These are phyloP conservation scores for Melanostoma scalare DNA, from an alignment of 2,888 invertebrate genomes.

Conservation along the genomic window DNA sequence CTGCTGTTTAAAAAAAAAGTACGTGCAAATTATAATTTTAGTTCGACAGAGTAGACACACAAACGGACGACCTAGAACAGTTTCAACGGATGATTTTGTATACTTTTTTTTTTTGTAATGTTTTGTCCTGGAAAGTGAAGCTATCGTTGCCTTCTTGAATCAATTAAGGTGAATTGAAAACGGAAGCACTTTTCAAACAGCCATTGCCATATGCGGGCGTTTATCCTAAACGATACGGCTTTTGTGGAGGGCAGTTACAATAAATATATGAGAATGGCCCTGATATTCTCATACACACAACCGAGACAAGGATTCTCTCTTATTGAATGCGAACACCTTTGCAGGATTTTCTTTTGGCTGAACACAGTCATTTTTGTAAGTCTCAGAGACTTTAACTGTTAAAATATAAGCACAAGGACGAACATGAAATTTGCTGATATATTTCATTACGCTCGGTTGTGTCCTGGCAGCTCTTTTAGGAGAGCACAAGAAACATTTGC, in stretches of 20 bases:
- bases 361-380: conserved; percentile 43
- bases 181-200: conserved; percentile 24
- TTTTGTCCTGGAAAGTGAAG: conserved; percentile 41
- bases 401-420: conserved; percentile 8
- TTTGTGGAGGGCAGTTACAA: conserved; percentile 34
- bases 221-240: conserved; percentile 48
- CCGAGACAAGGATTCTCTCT: conserved; percentile 17
- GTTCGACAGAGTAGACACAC: conserved; percentile 47
- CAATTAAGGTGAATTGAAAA: conserved; percentile 49
- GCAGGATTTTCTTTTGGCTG: conserved; percentile 40
- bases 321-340: conserved; percentile 48
- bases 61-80: conserved; percentile 56
- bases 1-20: conserved; percentile 41
- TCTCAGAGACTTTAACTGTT: conserved; percentile 6
- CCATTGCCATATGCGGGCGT: conserved; percentile 38
- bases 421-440: conserved; percentile 45
- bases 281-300: conserved; percentile 31
- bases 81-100: conserved; percentile 4
- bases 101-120: conserved; percentile 4
- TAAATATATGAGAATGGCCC: conserved; percentile 46
- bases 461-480: conserved; percentile 51
- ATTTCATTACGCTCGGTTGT: conserved; percentile 40
- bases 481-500: conserved; percentile 60
- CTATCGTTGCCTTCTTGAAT: conserved; percentile 32
- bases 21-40: conserved; percentile 62